phyloP scores from a whole-genome alignment of 2,113 vertebrate species.

The Pituophis catenifer region DNA sequence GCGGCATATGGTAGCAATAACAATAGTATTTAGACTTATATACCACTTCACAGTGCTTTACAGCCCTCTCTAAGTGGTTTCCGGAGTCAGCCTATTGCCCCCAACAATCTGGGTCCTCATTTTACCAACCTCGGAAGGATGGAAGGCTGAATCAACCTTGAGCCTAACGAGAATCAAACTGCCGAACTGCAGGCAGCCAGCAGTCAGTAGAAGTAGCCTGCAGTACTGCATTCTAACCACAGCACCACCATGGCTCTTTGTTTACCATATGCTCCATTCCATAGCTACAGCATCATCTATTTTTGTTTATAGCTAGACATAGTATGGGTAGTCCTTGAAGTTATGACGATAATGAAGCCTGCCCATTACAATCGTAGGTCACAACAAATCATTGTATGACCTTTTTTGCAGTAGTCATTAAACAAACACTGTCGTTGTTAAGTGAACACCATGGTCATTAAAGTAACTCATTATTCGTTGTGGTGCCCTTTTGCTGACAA shows the following conservation, averaged over 20 bases:
- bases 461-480: neutral
- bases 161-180: too few relatives aligned
- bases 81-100: too few relatives aligned
- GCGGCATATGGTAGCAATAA: neutral
- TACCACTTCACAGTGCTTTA: too few relatives aligned
- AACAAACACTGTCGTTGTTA: neutral
- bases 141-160: too few relatives aligned
- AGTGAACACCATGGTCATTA: neutral
- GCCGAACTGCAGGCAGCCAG: too few relatives aligned
- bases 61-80: too few relatives aligned
- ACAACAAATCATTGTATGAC: neutral
- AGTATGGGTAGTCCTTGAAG: neutral
- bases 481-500: neutral
- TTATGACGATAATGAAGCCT: neutral
- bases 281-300: neutral
- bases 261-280: neutral
- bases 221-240: too few relatives aligned
- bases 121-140: too few relatives aligned
- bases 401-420: neutral
- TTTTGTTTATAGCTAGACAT: neutral
- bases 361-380: neutral
- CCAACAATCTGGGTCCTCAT: too few relatives aligned
- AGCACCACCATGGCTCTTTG: neutral
- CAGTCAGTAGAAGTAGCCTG: too few relatives aligned
- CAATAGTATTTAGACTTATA: too few relatives aligned